phyloP scores from a whole-genome alignment of 2,113 vertebrate species.

The Abramis brama region DNA sequence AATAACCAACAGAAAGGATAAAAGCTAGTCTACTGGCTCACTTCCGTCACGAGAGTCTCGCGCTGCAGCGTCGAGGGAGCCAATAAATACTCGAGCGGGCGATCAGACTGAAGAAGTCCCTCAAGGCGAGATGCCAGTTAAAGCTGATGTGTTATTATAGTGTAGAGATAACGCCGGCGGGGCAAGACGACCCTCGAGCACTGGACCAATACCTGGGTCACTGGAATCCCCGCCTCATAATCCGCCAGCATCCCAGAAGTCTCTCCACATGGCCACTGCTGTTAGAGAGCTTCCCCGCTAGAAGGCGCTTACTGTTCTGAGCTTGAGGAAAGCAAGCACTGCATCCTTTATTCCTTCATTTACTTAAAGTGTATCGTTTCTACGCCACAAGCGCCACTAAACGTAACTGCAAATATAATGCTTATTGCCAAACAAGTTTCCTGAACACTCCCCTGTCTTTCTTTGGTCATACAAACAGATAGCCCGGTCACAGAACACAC shows the following conservation, averaged over 20 bases:
- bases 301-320: not conserved
- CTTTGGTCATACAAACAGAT: too few species aligned
- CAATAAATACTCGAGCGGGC: not conserved
- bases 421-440: too few species aligned
- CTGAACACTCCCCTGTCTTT: too few species aligned
- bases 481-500: too few species aligned
- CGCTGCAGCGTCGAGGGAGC: not conserved
- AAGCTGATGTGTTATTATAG: slow-evolving; percentile 76
- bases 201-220: slow-evolving; percentile 72
- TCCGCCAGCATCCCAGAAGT: slow-evolving; percentile 72
- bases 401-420: too few species aligned
- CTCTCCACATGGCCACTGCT: slow-evolving; percentile 39
- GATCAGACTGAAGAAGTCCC: slow-evolving; percentile 1
- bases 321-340: not conserved
- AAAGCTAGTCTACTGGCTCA: not conserved
- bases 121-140: slow-evolving; percentile 42
- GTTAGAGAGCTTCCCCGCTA: not conserved
- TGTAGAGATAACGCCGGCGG: slow-evolving; percentile 65
- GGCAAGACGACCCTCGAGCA: slow-evolving; percentile 58
- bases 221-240: slow-evolving; percentile 72
- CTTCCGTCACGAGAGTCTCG: slow-evolving; percentile 32
- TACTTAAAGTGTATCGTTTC: not conserved
- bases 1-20: not conserved
- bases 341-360: not conserved
- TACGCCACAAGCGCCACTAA: too few species aligned